Conservation (phyloP, 2,888 invertebrate species). For the Eledone cirrhosa region DNA sequence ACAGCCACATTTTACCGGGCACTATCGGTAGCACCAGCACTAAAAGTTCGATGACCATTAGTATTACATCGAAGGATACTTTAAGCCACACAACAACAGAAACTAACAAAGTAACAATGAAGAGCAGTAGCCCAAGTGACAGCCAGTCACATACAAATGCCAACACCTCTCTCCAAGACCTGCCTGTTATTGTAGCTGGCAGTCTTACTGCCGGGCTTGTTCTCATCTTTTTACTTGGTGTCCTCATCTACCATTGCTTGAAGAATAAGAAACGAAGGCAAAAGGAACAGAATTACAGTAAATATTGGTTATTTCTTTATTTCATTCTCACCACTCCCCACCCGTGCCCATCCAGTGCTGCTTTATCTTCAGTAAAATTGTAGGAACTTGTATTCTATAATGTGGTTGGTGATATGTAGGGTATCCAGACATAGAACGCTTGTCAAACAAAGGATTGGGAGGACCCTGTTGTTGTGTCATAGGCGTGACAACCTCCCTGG, state of each 20-base stretch:
- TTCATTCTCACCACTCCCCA: no score
- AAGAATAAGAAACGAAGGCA: constrained; percentile 31
- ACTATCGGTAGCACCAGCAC: neutral
- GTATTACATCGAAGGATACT: no score
- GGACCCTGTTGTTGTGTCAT: no score
- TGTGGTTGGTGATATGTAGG: no score
- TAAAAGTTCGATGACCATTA: neutral
- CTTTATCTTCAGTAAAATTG: no score
- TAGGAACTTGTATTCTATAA: no score
- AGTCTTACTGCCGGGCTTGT: constrained; percentile 33
- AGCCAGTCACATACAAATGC: constrained; percentile 7
- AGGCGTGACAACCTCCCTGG: no score
- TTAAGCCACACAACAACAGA: constrained; percentile 15
- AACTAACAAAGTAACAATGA: neutral
- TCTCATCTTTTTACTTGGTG: constrained; percentile 33
- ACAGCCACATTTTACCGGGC: constrained; percentile 11
- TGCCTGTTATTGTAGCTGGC: constrained; percentile 35
- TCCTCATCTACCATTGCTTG: constrained; percentile 34
- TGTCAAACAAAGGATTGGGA: no score
- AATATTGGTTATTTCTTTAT: neutral
- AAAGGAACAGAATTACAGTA: constrained; percentile 33
- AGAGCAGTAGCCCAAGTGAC: neutral
- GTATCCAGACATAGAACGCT: no score
- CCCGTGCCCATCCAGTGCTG: no score
- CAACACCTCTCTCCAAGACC: constrained; percentile 28